Conservation (phyloP, 2,888 invertebrate genomes). For the Pseudococcus viburni region DNA sequence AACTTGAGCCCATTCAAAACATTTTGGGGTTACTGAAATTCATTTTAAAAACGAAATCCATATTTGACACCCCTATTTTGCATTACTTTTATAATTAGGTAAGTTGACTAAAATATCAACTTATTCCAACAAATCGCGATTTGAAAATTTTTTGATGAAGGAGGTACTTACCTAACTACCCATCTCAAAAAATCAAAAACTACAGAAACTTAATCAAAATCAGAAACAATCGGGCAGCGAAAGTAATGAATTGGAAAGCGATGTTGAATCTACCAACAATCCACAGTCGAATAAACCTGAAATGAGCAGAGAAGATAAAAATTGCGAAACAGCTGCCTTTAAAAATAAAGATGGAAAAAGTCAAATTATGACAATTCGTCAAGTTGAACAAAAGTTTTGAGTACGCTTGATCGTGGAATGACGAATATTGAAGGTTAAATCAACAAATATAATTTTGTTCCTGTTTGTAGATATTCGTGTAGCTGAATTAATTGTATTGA, state of each 20-base stretch:
- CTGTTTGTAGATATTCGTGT: neutral
- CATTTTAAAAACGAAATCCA: too few relatives aligned
- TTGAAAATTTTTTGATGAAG: too few relatives aligned
- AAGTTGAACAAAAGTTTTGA: neutral
- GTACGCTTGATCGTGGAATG: neutral
- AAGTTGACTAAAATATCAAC: too few relatives aligned
- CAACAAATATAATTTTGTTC: too few relatives aligned
- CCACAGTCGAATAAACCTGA: neutral
- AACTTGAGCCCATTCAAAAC: too few relatives aligned
- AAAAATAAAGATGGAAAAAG: neutral
- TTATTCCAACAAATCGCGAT: too few relatives aligned
- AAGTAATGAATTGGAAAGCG: conserved; percentile 5
- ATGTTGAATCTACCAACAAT: neutral
- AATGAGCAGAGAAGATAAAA: neutral
- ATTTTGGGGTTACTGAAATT: too few relatives aligned
- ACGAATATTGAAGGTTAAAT: neutral
- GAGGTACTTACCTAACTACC: too few relatives aligned
- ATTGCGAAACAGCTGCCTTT: neutral
- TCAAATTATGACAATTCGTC: neutral
- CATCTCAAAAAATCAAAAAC: conserved; percentile 67
- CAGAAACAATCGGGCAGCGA: conserved; percentile 59
- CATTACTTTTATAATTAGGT: too few relatives aligned
- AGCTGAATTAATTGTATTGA: neutral
- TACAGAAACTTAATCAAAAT: conserved; percentile 36
- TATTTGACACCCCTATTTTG: too few relatives aligned